A percentile compares a stretch with the other conserved stretches of the same genome.
Evolutionary conservation across 2,888 invertebrate species (phyloP).

Genomic region (Megalurothrips usitatus): DNA sequence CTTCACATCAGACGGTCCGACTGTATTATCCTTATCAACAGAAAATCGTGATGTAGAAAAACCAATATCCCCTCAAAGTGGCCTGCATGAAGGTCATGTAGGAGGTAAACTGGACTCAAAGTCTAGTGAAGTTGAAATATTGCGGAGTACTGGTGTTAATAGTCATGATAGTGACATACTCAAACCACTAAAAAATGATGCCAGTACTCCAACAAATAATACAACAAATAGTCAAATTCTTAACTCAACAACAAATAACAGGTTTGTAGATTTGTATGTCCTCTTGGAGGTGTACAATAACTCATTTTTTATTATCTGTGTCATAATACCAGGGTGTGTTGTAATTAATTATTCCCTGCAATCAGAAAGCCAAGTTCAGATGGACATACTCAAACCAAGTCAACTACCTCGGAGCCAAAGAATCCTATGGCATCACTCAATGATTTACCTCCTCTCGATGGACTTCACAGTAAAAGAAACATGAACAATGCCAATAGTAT

Average conservation of each 20-base stretch:
- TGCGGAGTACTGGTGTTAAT: too few species aligned
- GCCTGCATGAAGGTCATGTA: background rate
- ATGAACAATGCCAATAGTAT: background rate
- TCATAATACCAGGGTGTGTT: background rate
- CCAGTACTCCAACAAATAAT: too few species aligned
- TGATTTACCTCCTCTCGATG: constrained; percentile 37
- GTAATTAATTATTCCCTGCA: background rate
- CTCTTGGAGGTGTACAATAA: too few species aligned
- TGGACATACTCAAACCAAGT: background rate
- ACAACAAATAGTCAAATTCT: too few species aligned
- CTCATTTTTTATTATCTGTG: background rate
- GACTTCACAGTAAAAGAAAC: background rate
- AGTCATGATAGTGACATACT: too few species aligned
- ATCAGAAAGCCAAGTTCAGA: background rate
- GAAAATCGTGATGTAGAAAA: background rate
- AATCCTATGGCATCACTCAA: constrained; percentile 37
- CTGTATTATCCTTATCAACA: background rate
- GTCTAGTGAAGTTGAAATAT: too few species aligned
- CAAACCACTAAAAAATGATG: too few species aligned
- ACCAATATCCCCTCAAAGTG: background rate
- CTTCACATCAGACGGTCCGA: background rate
- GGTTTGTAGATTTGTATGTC: too few species aligned
- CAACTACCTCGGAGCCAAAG: background rate
- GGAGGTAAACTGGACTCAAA: too few species aligned
- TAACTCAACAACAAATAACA: too few species aligned